A percentile compares a stretch with the other conserved stretches of the same genome.
Evolutionary conservation across 2,888 invertebrate species (phyloP).

Genomic region (Erebia epiphron): DNA sequence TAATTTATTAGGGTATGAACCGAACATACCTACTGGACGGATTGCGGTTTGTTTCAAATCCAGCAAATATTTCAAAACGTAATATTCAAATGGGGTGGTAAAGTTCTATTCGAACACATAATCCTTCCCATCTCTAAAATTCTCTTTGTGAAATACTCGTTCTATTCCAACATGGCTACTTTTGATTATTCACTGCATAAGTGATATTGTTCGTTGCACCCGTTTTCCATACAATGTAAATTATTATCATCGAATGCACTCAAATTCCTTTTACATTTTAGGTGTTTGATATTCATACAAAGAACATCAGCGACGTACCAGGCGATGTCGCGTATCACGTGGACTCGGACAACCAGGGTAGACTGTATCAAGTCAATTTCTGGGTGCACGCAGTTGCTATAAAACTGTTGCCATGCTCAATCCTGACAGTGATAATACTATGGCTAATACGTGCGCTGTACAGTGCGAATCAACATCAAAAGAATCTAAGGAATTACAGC

Average conservation of each 20-base stretch:
- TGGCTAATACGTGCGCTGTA: conserved; percentile 89
- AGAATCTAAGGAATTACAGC: conserved; percentile 86
- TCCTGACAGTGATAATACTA: conserved; percentile 88
- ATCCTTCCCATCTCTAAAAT: conserved; percentile 14
- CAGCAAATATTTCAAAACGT: not conserved
- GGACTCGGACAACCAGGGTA: conserved; percentile 82
- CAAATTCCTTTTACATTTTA: conserved; percentile 46
- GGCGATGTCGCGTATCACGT: conserved; percentile 70
- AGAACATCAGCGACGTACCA: conserved; percentile 70
- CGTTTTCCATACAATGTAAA: conserved; percentile 46
- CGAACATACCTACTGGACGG: no score
- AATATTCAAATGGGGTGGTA: not conserved
- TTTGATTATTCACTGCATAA: conserved; percentile 30
- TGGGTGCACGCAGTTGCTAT: conserved; percentile 92
- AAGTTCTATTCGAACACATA: not conserved
- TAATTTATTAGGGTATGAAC: no score
- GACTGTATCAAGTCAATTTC: conserved; percentile 87
- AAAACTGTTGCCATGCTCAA: conserved; percentile 90
- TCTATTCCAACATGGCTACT: conserved; percentile 9
- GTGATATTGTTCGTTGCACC: conserved; percentile 22
- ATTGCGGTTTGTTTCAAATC: not conserved
- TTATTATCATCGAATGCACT: conserved; percentile 56
- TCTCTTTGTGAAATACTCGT: not conserved
- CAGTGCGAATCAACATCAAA: conserved; percentile 89
- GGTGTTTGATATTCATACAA: conserved; percentile 78